These are phyloP conservation scores for Cyclura pinguis DNA, from an alignment of 2,797 vertebrate genomes.

Conservation along the genomic window DNA sequence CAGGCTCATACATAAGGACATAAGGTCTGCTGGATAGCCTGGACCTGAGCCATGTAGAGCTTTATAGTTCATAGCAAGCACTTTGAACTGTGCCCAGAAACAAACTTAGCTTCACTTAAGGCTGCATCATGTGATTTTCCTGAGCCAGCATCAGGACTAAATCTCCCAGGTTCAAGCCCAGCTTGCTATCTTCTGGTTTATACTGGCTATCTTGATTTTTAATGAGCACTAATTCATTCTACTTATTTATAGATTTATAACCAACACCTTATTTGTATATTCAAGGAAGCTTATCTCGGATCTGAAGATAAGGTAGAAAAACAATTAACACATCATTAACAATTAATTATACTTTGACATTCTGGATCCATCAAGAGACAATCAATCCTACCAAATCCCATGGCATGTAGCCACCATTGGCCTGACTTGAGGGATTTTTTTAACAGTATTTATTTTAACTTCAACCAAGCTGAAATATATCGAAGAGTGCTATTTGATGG, in stretches of 20 bases:
- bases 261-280: neutral
- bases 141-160: neutral
- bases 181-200: neutral
- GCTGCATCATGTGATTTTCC: neutral
- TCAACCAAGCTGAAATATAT: neutral
- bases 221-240: neutral
- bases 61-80: no score
- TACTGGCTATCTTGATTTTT: neutral
- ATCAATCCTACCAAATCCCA: neutral
- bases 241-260: neutral
- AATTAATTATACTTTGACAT: constrained; percentile 8
- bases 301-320: neutral
- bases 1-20: no score
- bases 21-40: no score
- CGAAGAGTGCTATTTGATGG: neutral
- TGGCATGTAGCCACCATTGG: neutral
- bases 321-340: neutral
- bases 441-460: neutral
- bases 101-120: neutral
- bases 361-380: neutral
- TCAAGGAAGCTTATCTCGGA: neutral
- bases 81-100: neutral
- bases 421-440: neutral
- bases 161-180: neutral
- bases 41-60: no score